Conservation (phyloP, 2,113 vertebrate genomes). For the Phyllopteryx taeniolatus region DNA sequence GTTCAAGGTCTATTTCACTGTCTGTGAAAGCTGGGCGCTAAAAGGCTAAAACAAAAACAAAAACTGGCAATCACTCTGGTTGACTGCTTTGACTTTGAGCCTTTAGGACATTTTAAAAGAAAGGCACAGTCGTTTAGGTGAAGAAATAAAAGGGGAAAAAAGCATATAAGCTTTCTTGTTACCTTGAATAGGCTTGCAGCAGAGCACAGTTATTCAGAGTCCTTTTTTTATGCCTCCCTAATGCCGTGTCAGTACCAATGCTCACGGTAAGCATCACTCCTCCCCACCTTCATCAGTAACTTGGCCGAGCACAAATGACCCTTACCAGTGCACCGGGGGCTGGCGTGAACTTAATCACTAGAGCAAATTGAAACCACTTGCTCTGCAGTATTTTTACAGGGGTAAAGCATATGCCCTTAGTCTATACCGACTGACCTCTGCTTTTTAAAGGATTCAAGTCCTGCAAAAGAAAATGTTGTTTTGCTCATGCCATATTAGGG, state of each 20-base stretch:
- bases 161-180: conserved; percentile 57
- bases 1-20: not conserved
- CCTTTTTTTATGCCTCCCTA: conserved; percentile 55
- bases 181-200: conserved; percentile 75
- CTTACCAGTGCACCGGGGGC: conserved; percentile 82
- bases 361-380: conserved; percentile 93
- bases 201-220: conserved; percentile 57
- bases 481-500: conserved; percentile 42
- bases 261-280: conserved; percentile 63
- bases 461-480: conserved; percentile 53
- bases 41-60: conserved; percentile 15
- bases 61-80: conserved; percentile 48
- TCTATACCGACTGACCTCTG: conserved; percentile 67
- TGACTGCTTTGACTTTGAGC: conserved; percentile 72
- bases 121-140: conserved; percentile 61
- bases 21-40: conserved; percentile 6
- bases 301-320: conserved; percentile 84
- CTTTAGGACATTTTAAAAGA: conserved; percentile 63
- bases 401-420: conserved; percentile 74
- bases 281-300: conserved; percentile 74
- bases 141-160: conserved; percentile 71
- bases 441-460: conserved; percentile 59
- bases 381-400: conserved; percentile 81
- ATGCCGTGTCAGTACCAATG: conserved; percentile 71
- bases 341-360: conserved; percentile 88